Percentiles rank a stretch among this genome's conserved stretches.
Conservation (phyloP, 2,888 invertebrate genomes). For the Aleiodes testaceus region DNA sequence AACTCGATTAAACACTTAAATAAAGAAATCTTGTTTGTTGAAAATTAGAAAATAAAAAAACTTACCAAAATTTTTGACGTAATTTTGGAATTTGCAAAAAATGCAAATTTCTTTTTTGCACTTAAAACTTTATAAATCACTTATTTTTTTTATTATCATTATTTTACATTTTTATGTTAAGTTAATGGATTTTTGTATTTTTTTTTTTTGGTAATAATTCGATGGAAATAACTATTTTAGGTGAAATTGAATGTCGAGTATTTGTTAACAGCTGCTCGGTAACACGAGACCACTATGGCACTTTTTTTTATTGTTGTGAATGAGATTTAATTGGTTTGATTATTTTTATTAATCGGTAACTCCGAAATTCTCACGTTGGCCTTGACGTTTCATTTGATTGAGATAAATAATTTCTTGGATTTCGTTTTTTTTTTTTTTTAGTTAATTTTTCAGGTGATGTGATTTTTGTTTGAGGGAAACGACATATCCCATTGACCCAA, state of each 20-base stretch:
- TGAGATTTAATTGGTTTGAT: neutral
- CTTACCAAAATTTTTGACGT: neutral
- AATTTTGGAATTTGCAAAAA: neutral
- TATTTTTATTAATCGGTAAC: conserved; percentile 8
- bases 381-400: neutral
- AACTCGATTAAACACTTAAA: neutral
- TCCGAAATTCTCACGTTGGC: conserved; percentile 11
- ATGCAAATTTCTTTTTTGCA: no score
- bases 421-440: neutral
- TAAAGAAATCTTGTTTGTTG: neutral
- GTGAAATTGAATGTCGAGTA: conserved; percentile 6
- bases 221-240: neutral
- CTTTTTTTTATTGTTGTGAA: neutral
- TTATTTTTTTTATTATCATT: neutral
- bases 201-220: neutral
- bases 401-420: neutral
- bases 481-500: conserved; percentile 24
- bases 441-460: neutral
- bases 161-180: no score
- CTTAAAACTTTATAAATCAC: neutral
- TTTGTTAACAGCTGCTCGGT: conserved; percentile 30
- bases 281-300: conserved; percentile 26
- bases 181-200: no score
- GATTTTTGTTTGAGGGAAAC: neutral
- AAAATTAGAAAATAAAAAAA: neutral